Percentiles rank a stretch among this genome's conserved stretches.
These are phyloP conservation scores for Rhyacophila evoluta DNA, from an alignment of 2,888 invertebrate species.

Conservation along the genomic window DNA sequence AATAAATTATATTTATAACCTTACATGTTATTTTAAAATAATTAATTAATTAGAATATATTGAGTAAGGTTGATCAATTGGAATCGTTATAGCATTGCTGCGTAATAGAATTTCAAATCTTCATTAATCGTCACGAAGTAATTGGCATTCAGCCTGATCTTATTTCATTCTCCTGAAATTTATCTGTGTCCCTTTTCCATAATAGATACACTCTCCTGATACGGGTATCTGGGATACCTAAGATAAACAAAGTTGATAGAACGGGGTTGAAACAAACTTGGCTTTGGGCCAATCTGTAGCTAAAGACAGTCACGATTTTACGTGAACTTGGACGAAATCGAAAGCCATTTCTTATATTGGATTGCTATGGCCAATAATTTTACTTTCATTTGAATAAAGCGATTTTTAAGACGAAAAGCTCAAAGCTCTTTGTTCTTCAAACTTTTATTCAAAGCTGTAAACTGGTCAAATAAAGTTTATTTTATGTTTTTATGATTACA, in stretches of 20 bases:
- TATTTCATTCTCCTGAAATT: neutral
- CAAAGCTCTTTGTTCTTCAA: too few species aligned
- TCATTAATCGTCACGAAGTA: neutral
- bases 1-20: too few species aligned
- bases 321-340: neutral
- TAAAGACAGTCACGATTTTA: neutral
- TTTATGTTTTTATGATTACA: too few species aligned
- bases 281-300: slow-evolving; percentile 13
- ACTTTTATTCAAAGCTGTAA: too few species aligned
- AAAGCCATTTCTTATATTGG: neutral
- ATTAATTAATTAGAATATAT: too few species aligned
- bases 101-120: too few species aligned
- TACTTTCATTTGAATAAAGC: neutral
- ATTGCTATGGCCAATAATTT: neutral
- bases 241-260: slow-evolving; percentile 22
- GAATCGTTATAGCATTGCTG: too few species aligned
- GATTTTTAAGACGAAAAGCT: too few species aligned
- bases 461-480: too few species aligned
- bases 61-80: too few species aligned
- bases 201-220: neutral
- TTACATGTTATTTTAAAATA: too few species aligned
- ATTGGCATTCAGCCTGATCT: neutral
- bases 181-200: neutral
- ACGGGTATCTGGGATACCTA: slow-evolving; percentile 7
- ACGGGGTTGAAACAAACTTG: neutral